Evolutionary conservation across 2,113 vertebrate species (phyloP).

Genomic region (Piliocolobus tephrosceles): DNA sequence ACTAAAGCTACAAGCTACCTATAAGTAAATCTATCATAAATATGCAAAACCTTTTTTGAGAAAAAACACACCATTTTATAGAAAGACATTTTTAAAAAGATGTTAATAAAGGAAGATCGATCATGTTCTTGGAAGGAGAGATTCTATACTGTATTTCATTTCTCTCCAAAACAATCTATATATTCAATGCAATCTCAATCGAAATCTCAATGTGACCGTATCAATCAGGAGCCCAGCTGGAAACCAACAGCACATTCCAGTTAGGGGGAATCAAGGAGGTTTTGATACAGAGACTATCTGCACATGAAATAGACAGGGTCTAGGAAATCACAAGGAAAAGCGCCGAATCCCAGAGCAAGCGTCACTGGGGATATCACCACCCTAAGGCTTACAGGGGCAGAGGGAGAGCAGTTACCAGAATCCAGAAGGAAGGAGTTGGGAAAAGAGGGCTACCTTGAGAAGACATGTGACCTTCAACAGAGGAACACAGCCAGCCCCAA

Average conservation of each 20-base stretch:
- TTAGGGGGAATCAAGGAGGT: not conserved
- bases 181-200: not conserved
- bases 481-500: not conserved
- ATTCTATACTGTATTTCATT: not conserved
- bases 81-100: not conserved
- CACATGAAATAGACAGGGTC: not conserved
- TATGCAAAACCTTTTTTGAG: not conserved
- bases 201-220: not conserved
- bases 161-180: not conserved
- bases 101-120: not conserved
- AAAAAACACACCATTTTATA: not conserved
- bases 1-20: not conserved
- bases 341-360: not conserved
- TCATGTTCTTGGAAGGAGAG: not conserved
- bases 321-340: not conserved
- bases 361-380: not conserved
- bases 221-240: not conserved
- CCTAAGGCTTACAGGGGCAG: not conserved
- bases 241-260: not conserved
- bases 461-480: not conserved
- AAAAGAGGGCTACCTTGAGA: not conserved
- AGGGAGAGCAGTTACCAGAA: not conserved
- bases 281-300: not conserved
- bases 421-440: not conserved
- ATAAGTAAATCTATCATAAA: slow-evolving; percentile 6